These are phyloP conservation scores for Pipistrellus pygmaeus DNA, from an alignment of 2,797 vertebrate genomes.

Conservation along the genomic window DNA sequence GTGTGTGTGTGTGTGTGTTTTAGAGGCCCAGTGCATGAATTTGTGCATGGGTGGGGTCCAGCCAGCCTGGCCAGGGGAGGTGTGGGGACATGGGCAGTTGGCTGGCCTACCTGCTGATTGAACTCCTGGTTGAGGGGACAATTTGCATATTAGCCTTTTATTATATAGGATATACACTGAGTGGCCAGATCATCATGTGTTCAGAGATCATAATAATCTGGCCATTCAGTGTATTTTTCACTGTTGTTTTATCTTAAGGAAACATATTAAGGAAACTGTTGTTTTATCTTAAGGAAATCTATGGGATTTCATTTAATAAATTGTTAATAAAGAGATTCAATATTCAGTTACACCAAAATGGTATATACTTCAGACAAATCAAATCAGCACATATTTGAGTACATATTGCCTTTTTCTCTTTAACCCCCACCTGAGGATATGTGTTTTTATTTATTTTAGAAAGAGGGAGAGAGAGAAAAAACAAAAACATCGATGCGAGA, in stretches of 20 bases:
- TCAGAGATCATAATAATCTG: too few species aligned
- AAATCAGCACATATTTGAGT: neutral
- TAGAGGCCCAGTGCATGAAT: too few species aligned
- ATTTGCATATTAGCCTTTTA: too few species aligned
- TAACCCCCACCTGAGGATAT: neutral
- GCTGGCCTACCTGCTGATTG: too few species aligned
- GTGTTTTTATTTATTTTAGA: neutral
- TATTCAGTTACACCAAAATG: neutral
- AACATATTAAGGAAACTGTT: too few species aligned
- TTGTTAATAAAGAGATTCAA: constrained; percentile 25
- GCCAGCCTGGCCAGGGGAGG: too few species aligned
- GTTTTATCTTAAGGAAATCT: constrained; percentile 30
- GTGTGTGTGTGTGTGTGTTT: too few species aligned
- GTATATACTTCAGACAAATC: constrained; percentile 1
- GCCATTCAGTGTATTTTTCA: neutral
- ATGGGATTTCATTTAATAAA: constrained; percentile 48
- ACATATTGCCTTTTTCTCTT: neutral
- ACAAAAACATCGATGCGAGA: neutral
- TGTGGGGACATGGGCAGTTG: too few species aligned
- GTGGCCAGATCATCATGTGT: too few species aligned
- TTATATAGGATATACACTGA: too few species aligned
- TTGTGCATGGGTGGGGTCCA: too few species aligned
- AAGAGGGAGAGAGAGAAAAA: neutral
- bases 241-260: constrained; percentile 35
- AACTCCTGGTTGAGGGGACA: too few species aligned